These are phyloP conservation scores for Enteromius argenteus DNA, from an alignment of 2,797 vertebrate species.

Conservation along the genomic window DNA sequence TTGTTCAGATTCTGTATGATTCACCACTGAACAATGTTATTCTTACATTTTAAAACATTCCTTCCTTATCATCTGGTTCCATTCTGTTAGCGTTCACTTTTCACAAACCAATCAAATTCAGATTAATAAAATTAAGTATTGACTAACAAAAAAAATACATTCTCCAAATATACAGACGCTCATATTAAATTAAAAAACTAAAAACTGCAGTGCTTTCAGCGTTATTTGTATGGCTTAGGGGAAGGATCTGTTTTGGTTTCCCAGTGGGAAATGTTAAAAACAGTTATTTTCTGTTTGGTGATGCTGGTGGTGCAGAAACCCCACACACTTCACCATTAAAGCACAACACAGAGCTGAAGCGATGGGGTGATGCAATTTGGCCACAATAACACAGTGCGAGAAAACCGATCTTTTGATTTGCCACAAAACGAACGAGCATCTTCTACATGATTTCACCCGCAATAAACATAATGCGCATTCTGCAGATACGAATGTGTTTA, in stretches of 20 bases:
- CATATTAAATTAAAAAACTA: not conserved
- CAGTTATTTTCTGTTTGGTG: not conserved
- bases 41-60: not conserved
- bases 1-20: not conserved
- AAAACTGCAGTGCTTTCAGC: not conserved
- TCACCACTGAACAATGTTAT: conserved; percentile 2
- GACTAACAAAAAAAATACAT: not conserved
- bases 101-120: not conserved
- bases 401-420: not conserved
- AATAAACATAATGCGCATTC: conserved; percentile 14
- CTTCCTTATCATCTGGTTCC: not conserved
- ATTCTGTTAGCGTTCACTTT: not conserved
- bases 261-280: not conserved
- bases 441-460: conserved; percentile 1
- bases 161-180: not conserved
- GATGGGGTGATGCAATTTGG: not conserved
- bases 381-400: not conserved
- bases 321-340: conserved; percentile 12
- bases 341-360: not conserved
- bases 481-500: conserved; percentile 2
- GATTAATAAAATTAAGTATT: not conserved
- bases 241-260: not conserved
- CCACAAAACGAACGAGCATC: conserved; percentile 5
- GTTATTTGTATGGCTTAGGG: not conserved
- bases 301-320: conserved; percentile 5